Conservation (phyloP, 2,113 vertebrate genomes). For the Gymnarchus niloticus region DNA sequence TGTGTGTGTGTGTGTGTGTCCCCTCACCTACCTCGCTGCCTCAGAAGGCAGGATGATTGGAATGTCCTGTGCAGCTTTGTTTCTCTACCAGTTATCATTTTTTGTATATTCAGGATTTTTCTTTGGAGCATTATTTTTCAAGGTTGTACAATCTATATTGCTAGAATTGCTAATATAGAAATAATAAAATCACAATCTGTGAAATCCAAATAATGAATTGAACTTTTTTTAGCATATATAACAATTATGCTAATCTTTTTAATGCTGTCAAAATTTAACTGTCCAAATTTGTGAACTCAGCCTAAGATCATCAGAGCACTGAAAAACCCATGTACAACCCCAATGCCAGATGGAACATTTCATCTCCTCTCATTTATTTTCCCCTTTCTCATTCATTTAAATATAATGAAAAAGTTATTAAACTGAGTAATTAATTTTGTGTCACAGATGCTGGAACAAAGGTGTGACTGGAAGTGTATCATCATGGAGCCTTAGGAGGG, state of each 20-base stretch:
- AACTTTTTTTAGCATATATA: not conserved
- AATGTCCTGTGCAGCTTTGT: too few relatives aligned
- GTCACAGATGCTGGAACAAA: slow-evolving; percentile 24
- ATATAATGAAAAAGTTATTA: not conserved
- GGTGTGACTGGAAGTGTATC: slow-evolving; percentile 21
- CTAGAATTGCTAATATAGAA: not conserved
- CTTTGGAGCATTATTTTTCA: not conserved
- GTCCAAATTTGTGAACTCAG: not conserved
- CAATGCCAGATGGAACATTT: slow-evolving; percentile 2
- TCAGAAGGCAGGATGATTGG: too few relatives aligned
- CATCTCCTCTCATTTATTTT: not conserved
- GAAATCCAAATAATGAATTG: not conserved
- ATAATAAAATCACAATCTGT: not conserved
- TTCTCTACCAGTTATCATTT: too few relatives aligned
- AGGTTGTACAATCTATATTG: not conserved
- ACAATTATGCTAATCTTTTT: not conserved
- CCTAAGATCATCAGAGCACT: not conserved
- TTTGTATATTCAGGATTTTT: not conserved
- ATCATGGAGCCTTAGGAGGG: slow-evolving; percentile 34
- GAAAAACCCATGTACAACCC: slow-evolving; percentile 17
- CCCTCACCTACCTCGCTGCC: too few relatives aligned
- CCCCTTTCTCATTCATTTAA: slow-evolving; percentile 4
- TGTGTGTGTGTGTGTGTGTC: too few relatives aligned
- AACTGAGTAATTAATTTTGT: not conserved
- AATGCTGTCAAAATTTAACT: not conserved